Percentiles rank a stretch among this genome's conserved stretches.
Evolutionary conservation across 2,797 vertebrate genomes (phyloP).

Genomic region (Anguilla megastoma): DNA sequence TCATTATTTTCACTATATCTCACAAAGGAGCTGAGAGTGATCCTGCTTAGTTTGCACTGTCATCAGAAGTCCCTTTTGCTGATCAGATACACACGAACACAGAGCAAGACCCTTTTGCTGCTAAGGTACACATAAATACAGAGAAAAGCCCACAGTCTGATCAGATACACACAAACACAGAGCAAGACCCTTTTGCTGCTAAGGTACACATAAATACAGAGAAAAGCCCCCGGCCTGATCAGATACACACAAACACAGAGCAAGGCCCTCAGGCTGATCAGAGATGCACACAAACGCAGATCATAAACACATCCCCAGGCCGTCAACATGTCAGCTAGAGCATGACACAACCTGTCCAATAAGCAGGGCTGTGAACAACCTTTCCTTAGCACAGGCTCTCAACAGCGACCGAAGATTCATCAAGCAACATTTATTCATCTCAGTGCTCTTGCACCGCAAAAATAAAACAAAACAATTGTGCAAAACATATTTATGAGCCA

Average conservation of each 20-base stretch:
- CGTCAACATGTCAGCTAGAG: not conserved
- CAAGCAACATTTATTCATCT: not conserved
- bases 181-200: not conserved
- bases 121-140: not conserved
- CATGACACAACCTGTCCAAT: not conserved
- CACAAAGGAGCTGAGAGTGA: no score
- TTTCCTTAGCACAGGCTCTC: not conserved
- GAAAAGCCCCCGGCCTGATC: not conserved
- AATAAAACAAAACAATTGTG: not conserved
- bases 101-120: not conserved
- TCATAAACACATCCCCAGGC: not conserved
- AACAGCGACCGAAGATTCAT: not conserved
- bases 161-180: not conserved
- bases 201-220: not conserved
- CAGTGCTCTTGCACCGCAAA: not conserved
- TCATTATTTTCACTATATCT: no score
- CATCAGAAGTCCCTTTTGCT: not conserved
- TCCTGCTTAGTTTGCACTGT: no score
- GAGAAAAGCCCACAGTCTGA: not conserved
- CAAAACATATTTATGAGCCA: not conserved
- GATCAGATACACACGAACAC: not conserved
- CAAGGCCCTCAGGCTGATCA: not conserved
- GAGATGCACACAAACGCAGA: not conserved
- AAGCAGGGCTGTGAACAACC: not conserved
- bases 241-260: not conserved